Evolutionary conservation across 2,888 invertebrate species (phyloP).

Genomic region (Ormyrus labotus): DNA sequence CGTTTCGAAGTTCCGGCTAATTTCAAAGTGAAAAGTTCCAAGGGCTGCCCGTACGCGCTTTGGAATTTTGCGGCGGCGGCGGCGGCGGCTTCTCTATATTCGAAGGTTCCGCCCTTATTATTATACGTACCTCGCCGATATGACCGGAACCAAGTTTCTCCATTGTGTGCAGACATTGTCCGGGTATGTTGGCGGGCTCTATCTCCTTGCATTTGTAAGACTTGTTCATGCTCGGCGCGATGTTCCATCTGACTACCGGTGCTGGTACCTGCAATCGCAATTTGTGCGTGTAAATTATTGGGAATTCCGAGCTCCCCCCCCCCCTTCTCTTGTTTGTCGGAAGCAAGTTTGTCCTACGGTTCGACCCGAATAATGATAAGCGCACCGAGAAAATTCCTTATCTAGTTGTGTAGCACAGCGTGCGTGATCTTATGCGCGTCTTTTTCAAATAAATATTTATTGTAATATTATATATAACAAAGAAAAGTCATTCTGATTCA

Average conservation of each 20-base stretch:
- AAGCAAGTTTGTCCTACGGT: no score
- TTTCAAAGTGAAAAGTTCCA: conserved; percentile 33
- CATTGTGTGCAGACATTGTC: conserved; percentile 78
- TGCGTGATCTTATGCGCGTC: neutral
- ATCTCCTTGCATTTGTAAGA: conserved; percentile 79
- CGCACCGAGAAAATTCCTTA: conserved; percentile 4
- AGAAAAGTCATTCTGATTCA: no score
- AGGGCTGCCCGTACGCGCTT: neutral
- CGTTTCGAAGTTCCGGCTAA: conserved; percentile 18
- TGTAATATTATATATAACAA: no score
- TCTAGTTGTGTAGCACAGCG: neutral
- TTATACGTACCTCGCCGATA: conserved; percentile 77
- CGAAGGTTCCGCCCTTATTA: conserved; percentile 22
- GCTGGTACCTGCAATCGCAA: conserved; percentile 70
- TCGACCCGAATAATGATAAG: neutral
- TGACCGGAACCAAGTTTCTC: conserved; percentile 79
- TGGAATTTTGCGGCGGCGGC: conserved; percentile 5
- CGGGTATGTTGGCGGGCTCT: conserved; percentile 78
- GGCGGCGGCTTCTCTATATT: neutral
- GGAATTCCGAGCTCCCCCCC: conserved; percentile 15
- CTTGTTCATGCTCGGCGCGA: conserved; percentile 80
- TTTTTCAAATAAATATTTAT: no score
- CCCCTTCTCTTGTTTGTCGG: neutral
- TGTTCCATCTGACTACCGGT: conserved; percentile 80
- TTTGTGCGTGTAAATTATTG: conserved; percentile 40